Conservation (phyloP, 2,113 vertebrate species). For the Corydoras maculifer region DNA sequence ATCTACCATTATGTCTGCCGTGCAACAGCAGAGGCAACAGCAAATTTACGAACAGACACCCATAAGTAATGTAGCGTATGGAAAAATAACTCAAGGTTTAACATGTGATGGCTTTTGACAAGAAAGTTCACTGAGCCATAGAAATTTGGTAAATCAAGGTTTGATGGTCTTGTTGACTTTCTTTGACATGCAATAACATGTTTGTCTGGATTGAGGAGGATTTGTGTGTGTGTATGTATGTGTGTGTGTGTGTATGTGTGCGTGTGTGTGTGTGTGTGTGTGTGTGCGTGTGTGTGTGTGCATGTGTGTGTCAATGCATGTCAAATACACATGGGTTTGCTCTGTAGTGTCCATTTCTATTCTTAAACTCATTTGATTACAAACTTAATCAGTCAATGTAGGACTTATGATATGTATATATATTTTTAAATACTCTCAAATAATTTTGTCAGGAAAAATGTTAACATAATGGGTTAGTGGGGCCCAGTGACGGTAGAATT, state of each 20-base stretch:
- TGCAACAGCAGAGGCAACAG: conserved; percentile 27
- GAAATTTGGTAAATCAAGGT: conserved; percentile 3
- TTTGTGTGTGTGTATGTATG: conserved; percentile 21
- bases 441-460: too few relatives aligned
- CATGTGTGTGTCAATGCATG: too few relatives aligned
- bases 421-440: too few relatives aligned
- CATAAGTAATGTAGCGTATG: conserved; percentile 31
- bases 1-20: conserved; percentile 40
- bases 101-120: conserved; percentile 11
- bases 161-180: conserved; percentile 4
- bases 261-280: too few relatives aligned
- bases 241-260: too few relatives aligned
- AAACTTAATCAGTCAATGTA: too few relatives aligned
- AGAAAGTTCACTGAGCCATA: conserved; percentile 18
- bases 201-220: conserved; percentile 25
- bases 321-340: conserved; percentile 24
- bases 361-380: too few relatives aligned
- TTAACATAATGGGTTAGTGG: too few relatives aligned
- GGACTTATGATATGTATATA: too few relatives aligned
- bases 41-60: conserved; percentile 27
- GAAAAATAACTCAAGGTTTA: conserved; percentile 17
- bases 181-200: conserved; percentile 13
- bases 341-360: conserved; percentile 27
- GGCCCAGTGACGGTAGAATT: too few relatives aligned
- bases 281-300: too few relatives aligned